Percentiles rank a stretch among this genome's conserved stretches.
These are phyloP conservation scores for Xerus inauris DNA, from an alignment of 2,113 vertebrate species.

Conservation along the genomic window DNA sequence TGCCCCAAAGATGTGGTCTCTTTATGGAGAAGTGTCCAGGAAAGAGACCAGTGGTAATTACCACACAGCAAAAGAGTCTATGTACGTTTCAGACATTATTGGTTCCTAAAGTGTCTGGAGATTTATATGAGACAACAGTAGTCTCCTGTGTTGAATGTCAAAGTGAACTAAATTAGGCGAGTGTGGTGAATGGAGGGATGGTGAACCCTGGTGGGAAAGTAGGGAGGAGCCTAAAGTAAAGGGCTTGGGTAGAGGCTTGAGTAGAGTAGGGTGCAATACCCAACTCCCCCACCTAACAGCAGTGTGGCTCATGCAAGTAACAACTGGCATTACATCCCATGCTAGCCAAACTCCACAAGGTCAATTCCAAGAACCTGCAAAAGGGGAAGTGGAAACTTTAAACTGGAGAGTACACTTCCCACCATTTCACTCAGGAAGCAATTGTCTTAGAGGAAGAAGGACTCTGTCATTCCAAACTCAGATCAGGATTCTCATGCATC, in stretches of 20 bases:
- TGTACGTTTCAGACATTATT: background rate
- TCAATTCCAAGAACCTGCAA: background rate
- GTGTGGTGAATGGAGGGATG: background rate
- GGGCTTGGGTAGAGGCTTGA: background rate
- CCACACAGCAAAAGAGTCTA: constrained; percentile 68
- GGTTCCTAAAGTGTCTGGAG: constrained; percentile 63
- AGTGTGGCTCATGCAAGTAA: background rate
- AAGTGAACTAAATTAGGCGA: constrained; percentile 20
- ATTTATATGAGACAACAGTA: constrained; percentile 59
- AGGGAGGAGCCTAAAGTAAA: background rate
- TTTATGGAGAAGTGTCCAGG: constrained; percentile 81
- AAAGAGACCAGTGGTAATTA: constrained; percentile 84
- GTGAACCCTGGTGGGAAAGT: background rate
- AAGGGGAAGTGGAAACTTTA: background rate
- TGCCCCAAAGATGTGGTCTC: constrained; percentile 77
- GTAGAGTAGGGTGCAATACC: too few relatives aligned
- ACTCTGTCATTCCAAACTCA: too few relatives aligned
- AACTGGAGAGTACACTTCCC: too few relatives aligned
- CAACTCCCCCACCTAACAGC: background rate
- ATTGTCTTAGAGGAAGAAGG: background rate
- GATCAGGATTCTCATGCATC: too few relatives aligned
- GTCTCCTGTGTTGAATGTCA: background rate
- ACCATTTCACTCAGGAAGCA: background rate
- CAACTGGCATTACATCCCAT: fast-evolving
- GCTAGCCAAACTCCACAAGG: background rate